Evolutionary conservation across 2,888 invertebrate species (phyloP), one percentile per base, ranked within the genome.

Genomic region (Hyppa rectilinea): DNA sequence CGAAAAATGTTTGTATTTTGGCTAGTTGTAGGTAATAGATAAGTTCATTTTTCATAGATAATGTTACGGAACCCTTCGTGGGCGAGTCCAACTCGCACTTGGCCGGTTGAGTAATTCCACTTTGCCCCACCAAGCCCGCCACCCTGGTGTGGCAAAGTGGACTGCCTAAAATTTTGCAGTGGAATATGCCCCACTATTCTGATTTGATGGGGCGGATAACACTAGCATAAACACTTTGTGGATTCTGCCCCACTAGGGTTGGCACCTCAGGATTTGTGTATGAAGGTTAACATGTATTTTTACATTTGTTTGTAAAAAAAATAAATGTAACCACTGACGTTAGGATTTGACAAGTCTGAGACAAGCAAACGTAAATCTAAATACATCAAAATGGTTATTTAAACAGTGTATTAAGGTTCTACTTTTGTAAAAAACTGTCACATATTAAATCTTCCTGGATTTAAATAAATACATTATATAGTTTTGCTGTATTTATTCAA

Each of bases 21-120:
- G 67, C 71, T 71, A 71, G 67, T 71, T 71, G 71, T 71, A 71
- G 71, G 71, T 71, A 71, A 71, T 61, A 67, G 71, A 71, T 71
- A 67, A 67, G 71, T 62, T 62, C 52, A n/a, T n/a, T n/a, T n/a
- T n/a, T n/a, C n/a, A n/a, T n/a, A n/a, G n/a, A n/a, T n/a, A n/a
- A n/a, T n/a, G n/a, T n/a, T n/a, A n/a, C n/a, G n/a, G n/a, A n/a
- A n/a, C n/a, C n/a, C n/a, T n/a, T n/a, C n/a, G n/a, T n/a, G n/a
- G n/a, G n/a, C n/a, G n/a, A n/a, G n/a, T n/a, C n/a, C n/a, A n/a
- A n/a, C n/a, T n/a, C n/a, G n/a, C n/a, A n/a, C n/a, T n/a, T n/a
- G n/a, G n/a, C n/a, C n/a, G n/a, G n/a, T n/a, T n/a, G n/a, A n/a
- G n/a, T 40, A 40, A 40, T 40, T 40, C 40, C 40, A 40, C 40